Evolutionary conservation across 2,113 vertebrate species (phyloP).

Genomic region (Phycodurus eques): DNA sequence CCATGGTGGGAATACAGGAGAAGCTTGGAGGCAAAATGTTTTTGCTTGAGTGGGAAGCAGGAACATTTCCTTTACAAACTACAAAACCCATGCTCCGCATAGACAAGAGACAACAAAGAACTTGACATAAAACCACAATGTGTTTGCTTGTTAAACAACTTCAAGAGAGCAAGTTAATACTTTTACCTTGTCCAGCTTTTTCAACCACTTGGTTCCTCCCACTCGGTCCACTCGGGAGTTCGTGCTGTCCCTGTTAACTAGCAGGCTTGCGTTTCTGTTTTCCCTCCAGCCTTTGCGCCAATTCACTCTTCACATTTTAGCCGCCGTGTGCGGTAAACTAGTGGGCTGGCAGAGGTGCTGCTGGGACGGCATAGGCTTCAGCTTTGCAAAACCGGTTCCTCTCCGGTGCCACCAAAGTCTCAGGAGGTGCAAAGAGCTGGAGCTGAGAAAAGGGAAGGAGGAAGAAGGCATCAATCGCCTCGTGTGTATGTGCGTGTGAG

Average conservation of each 20-base stretch:
- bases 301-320: conserved; percentile 44
- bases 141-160: conserved; percentile 4
- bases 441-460: conserved; percentile 51
- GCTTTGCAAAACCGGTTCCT: conserved; percentile 56
- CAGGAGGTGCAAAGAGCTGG: conserved; percentile 43
- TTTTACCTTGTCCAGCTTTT: conserved; percentile 60
- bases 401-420: conserved; percentile 51
- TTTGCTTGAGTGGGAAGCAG: conserved; percentile 38
- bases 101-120: conserved; percentile 19
- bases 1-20: conserved; percentile 27
- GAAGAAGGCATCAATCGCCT: conserved; percentile 62
- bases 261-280: conserved; percentile 62
- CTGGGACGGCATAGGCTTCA: conserved; percentile 39
- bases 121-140: conserved; percentile 10
- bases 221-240: conserved; percentile 49
- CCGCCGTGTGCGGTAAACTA: conserved; percentile 16
- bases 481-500: conserved; percentile 10
- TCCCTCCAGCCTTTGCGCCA: conserved; percentile 43
- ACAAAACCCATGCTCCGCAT: conserved; percentile 18
- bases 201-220: conserved; percentile 57
- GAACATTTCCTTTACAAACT: conserved; percentile 49
- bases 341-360: conserved; percentile 27
- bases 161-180: conserved; percentile 7
- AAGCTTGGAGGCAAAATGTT: conserved; percentile 28
- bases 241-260: conserved; percentile 49